A percentile compares a stretch with the other conserved stretches of the same genome.
Evolutionary conservation across 2,888 invertebrate genomes (phyloP).

Genomic region (Mythimna albipuncta): DNA sequence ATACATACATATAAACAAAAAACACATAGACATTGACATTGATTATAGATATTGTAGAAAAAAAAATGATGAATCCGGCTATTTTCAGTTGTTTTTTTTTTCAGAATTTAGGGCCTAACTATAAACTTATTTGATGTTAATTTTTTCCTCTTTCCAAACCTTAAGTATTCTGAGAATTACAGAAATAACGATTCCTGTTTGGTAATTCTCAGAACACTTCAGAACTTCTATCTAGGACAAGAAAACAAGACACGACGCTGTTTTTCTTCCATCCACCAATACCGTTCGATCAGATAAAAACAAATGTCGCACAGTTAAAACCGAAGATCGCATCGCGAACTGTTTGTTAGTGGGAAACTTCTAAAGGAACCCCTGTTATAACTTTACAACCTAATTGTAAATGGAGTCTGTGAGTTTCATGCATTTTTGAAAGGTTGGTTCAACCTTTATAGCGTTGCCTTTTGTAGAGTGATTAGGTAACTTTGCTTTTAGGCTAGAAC

Average conservation of each 20-base stretch:
- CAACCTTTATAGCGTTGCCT: neutral
- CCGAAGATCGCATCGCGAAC: slow-evolving; percentile 33
- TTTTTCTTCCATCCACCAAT: slow-evolving; percentile 33
- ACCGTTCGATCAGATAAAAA: slow-evolving; percentile 39
- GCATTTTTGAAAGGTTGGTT: slow-evolving; percentile 14
- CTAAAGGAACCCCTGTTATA: slow-evolving; percentile 6
- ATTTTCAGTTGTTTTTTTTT: no score
- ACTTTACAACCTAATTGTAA: slow-evolving; percentile 18
- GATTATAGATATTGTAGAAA: no score
- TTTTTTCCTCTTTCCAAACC: neutral
- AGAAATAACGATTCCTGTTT: no score
- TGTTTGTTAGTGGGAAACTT: slow-evolving; percentile 21
- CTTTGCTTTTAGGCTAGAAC: neutral
- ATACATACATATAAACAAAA: no score
- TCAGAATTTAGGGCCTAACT: no score
- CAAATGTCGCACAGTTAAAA: slow-evolving; percentile 34
- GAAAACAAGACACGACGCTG: slow-evolving; percentile 32
- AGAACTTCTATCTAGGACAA: slow-evolving; percentile 8
- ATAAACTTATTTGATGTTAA: no score
- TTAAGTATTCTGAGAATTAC: no score
- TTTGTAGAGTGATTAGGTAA: neutral
- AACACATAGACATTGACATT: no score
- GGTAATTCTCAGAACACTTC: slow-evolving; percentile 13
- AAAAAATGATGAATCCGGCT: no score
- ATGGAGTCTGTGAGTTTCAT: neutral